Conservation (phyloP, 2,797 vertebrate genomes). For the Heliangelus exortis region DNA sequence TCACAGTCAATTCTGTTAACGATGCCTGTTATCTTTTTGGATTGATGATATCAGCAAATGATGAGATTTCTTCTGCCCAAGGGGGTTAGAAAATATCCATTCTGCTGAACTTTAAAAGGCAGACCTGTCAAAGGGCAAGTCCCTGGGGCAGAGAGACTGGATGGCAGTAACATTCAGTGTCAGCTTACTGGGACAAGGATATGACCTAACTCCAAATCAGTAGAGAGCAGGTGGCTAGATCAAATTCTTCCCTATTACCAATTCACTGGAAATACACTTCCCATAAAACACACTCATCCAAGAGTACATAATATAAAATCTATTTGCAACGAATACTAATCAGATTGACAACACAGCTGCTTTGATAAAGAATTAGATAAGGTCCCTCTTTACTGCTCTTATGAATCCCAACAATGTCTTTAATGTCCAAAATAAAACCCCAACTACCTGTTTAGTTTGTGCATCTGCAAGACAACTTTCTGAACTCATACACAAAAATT, state of each 20-base stretch:
- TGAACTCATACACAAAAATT: neutral
- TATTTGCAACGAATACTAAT: conserved; percentile 10
- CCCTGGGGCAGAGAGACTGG: conserved; percentile 19
- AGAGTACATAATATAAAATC: neutral
- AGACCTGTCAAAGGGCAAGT: conserved; percentile 49
- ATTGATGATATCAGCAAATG: conserved; percentile 57
- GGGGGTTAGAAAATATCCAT: conserved; percentile 41
- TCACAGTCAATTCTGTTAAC: conserved; percentile 25
- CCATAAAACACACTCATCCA: neutral
- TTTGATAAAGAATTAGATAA: neutral
- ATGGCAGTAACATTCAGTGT: conserved; percentile 52
- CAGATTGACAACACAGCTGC: neutral
- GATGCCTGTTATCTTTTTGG: conserved; percentile 3
- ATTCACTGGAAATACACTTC: conserved; percentile 20
- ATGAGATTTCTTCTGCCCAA: conserved; percentile 44
- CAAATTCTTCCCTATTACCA: conserved; percentile 35
- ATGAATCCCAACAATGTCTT: neutral
- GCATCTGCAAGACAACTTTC: neutral
- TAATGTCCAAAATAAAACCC: neutral
- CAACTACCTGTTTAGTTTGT: neutral
- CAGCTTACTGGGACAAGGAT: conserved; percentile 42
- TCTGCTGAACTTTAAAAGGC: conserved; percentile 58
- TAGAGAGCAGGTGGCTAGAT: conserved; percentile 30
- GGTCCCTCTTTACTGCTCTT: neutral
- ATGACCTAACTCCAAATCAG: conserved; percentile 39